Percentiles rank a stretch among this genome's conserved stretches.
These are phyloP conservation scores for Cepphus grylle DNA, from an alignment of 2,113 vertebrate species.

Conservation along the genomic window DNA sequence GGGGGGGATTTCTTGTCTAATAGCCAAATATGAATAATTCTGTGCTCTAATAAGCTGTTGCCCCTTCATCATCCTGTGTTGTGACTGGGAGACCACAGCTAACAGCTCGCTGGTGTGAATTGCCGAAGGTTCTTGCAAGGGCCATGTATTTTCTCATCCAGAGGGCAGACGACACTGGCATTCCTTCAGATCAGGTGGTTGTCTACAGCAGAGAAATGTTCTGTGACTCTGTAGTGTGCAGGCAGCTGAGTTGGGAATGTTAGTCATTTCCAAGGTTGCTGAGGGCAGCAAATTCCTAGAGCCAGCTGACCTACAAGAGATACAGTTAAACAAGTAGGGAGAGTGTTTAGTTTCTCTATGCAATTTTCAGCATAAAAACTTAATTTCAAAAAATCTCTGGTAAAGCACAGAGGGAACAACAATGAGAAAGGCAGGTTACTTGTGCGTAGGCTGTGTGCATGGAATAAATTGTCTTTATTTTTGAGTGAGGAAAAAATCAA, in stretches of 20 bases:
- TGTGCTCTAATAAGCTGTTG: background rate
- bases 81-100: background rate
- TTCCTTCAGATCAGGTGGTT: background rate
- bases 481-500: background rate
- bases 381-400: background rate
- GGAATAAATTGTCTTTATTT: background rate
- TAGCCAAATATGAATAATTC: background rate
- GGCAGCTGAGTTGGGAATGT: background rate
- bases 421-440: background rate
- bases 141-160: background rate
- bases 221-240: fast-evolving
- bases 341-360: background rate
- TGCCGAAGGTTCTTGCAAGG: background rate
- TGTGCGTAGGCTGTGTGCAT: background rate
- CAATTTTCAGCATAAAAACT: background rate
- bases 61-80: background rate
- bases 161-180: background rate
- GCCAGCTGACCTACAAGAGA: background rate
- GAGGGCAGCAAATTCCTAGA: background rate
- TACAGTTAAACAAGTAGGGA: background rate
- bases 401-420: background rate
- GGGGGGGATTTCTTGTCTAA: background rate
- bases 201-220: background rate
- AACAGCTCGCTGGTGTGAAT: background rate
- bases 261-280: background rate